Conservation (phyloP, 2,888 invertebrate species). For the Amblyteles armatorius region DNA sequence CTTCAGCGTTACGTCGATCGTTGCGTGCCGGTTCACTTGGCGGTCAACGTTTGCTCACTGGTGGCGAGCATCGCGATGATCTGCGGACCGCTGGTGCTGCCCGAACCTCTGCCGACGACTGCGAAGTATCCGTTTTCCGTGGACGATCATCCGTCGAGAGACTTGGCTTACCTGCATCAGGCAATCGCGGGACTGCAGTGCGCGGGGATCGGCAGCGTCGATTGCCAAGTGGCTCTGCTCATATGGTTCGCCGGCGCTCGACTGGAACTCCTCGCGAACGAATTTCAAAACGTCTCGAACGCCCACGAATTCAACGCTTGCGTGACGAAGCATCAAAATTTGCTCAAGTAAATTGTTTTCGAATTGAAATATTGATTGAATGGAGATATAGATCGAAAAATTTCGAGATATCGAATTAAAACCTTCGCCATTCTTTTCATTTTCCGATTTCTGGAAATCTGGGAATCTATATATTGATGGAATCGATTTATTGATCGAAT, state of each 20-base stretch:
- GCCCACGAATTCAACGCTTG: conserved; percentile 63
- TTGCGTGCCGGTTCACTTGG: conserved; percentile 62
- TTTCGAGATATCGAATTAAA: too few species aligned
- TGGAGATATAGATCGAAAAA: not conserved
- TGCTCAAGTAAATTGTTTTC: conserved; percentile 64
- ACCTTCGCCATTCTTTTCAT: too few species aligned
- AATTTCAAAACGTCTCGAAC: conserved; percentile 62
- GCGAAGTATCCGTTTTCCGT: conserved; percentile 68
- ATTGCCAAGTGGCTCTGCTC: conserved; percentile 70
- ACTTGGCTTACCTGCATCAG: conserved; percentile 72
- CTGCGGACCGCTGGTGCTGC: conserved; percentile 53
- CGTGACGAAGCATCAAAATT: conserved; percentile 71
- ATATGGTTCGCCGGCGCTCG: conserved; percentile 73
- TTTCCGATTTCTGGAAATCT: too few species aligned
- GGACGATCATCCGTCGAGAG: conserved; percentile 51
- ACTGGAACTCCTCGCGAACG: conserved; percentile 60
- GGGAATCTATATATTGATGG: too few species aligned
- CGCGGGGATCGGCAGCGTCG: conserved; percentile 66
- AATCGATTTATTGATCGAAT: too few species aligned
- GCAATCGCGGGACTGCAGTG: conserved; percentile 70
- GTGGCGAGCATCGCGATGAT: conserved; percentile 29
- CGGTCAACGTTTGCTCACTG: conserved; percentile 56
- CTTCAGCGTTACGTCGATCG: conserved; percentile 68
- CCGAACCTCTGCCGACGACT: conserved; percentile 52
- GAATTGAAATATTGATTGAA: not conserved